phyloP scores from a whole-genome alignment of 2,888 invertebrate genomes.

The Aplocera efformata region DNA sequence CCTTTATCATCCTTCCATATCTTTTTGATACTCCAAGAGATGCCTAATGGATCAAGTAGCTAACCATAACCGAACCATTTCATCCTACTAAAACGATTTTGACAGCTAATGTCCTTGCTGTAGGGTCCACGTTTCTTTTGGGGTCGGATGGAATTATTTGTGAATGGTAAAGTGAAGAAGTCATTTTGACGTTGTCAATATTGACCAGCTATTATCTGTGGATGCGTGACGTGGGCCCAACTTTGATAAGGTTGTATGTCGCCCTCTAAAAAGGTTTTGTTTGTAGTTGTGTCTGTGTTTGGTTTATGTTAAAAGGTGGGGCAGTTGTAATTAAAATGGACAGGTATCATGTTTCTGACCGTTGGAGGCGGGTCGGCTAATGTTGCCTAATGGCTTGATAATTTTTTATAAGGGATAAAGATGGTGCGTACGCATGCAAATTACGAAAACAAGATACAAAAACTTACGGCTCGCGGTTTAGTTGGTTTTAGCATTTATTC shows the following conservation, averaged over 20 bases:
- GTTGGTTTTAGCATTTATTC: too few relatives aligned
- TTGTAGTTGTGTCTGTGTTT: conserved; percentile 64
- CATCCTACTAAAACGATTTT: conserved; percentile 20
- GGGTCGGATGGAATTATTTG: conserved; percentile 34
- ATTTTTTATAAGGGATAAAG: too few relatives aligned
- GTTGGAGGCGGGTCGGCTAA: conserved; percentile 5
- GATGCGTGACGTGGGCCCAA: conserved; percentile 55
- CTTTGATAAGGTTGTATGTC: conserved; percentile 61
- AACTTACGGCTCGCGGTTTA: too few relatives aligned
- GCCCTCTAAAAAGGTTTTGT: conserved; percentile 56
- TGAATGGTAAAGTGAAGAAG: conserved; percentile 66
- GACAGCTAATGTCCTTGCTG: conserved; percentile 25
- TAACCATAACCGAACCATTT: conserved; percentile 27
- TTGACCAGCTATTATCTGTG: conserved; percentile 72
- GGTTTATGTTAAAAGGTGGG: conserved; percentile 57
- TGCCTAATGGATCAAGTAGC: conserved; percentile 62
- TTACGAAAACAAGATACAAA: too few relatives aligned
- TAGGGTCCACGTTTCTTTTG: conserved; percentile 32
- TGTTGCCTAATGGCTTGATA: conserved; percentile 15
- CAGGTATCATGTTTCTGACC: conserved; percentile 38
- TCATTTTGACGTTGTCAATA: conserved; percentile 68
- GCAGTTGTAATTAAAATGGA: conserved; percentile 59
- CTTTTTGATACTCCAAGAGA: conserved; percentile 54
- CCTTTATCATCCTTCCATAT: conserved; percentile 48
- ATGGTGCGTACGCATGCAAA: too few relatives aligned